These are phyloP conservation scores for Neodon shergylaensis DNA, from an alignment of 2,113 vertebrate genomes.

Conservation along the genomic window DNA sequence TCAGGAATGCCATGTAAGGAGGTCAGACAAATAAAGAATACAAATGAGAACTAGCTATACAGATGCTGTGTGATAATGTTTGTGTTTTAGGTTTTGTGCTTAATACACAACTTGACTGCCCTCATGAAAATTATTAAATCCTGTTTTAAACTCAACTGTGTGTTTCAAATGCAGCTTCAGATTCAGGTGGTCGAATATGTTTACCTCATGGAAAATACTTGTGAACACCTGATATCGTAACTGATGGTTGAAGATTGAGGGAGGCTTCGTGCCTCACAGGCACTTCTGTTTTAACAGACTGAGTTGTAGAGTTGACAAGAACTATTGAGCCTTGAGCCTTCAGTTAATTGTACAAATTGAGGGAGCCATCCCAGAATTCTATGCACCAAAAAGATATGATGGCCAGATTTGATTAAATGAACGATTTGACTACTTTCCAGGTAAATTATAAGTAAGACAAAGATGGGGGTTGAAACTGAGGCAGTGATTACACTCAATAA, in stretches of 20 bases:
- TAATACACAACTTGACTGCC: not conserved
- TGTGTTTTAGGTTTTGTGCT: not conserved
- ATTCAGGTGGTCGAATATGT: not conserved
- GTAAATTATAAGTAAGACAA: not conserved
- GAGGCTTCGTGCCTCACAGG: not conserved
- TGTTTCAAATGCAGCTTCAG: not conserved
- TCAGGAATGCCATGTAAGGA: slow-evolving; percentile 58
- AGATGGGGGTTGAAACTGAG: not conserved
- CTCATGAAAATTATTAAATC: not conserved
- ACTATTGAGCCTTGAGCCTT: not conserved
- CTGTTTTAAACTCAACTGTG: not conserved
- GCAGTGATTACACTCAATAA: not conserved
- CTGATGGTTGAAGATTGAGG: not conserved
- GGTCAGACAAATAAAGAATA: slow-evolving; percentile 57
- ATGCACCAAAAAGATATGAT: not conserved
- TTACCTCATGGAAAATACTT: not conserved
- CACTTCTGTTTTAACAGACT: not conserved
- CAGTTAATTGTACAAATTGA: not conserved
- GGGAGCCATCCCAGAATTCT: not conserved
- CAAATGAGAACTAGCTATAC: slow-evolving; percentile 4
- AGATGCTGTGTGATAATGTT: not conserved
- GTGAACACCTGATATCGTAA: not conserved
- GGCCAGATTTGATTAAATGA: not conserved
- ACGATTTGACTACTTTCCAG: not conserved
- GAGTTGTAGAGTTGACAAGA: not conserved